A percentile compares a stretch with the other conserved stretches of the same genome.
Evolutionary conservation across 2,888 invertebrate species (phyloP).

Genomic region (Drosophila tanythrix): DNA sequence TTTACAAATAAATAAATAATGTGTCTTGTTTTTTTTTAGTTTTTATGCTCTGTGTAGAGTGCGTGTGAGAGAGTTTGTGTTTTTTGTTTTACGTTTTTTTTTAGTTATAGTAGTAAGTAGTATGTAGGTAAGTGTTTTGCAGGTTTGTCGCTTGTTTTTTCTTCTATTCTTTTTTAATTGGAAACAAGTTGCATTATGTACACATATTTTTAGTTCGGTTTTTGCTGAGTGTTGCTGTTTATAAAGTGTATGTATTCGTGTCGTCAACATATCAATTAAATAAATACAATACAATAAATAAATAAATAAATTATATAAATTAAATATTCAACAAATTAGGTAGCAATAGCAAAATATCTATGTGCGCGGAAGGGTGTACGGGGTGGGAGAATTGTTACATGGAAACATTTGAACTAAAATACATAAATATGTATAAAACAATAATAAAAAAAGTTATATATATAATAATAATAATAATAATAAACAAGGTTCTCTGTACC

Average conservation of each 20-base stretch:
- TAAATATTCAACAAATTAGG: constrained; percentile 69
- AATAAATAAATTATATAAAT: constrained; percentile 75
- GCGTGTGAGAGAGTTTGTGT: constrained; percentile 24
- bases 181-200: constrained; percentile 57
- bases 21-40: constrained; percentile 62
- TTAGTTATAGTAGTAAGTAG: constrained; percentile 42
- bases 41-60: constrained; percentile 44
- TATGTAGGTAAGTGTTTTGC: constrained; percentile 44
- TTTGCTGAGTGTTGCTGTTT: constrained; percentile 31
- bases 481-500: constrained; percentile 41
- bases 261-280: constrained; percentile 51
- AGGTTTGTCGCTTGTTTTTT: constrained; percentile 25
- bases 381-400: constrained; percentile 13
- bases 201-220: constrained; percentile 51
- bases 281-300: constrained; percentile 61
- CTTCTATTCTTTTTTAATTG: not conserved
- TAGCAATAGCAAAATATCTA: constrained; percentile 39
- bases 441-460: constrained; percentile 16
- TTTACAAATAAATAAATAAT: constrained; percentile 76
- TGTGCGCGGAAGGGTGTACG: constrained; percentile 13
- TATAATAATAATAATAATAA: constrained; percentile 21
- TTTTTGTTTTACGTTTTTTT: constrained; percentile 3
- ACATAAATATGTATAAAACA: constrained; percentile 22
- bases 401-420: constrained; percentile 36
- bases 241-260: constrained; percentile 14